Evolutionary conservation across 2,113 vertebrate species (phyloP).

Genomic region (Dasyprocta punctata): DNA sequence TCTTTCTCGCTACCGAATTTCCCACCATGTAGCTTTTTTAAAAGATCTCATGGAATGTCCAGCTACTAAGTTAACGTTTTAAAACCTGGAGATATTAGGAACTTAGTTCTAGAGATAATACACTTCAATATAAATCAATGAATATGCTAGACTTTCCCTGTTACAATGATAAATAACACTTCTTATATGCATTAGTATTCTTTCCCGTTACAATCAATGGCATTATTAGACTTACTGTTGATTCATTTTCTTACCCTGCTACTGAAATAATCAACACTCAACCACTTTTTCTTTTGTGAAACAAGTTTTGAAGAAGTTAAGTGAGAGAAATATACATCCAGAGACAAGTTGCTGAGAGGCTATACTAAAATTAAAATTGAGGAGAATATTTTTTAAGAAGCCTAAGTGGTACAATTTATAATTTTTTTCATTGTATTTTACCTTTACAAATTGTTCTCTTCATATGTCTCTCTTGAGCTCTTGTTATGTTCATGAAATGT

Average conservation of each 20-base stretch:
- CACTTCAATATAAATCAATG: neutral
- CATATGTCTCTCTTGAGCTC: neutral
- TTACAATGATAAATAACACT: neutral
- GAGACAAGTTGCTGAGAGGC: neutral
- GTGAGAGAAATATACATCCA: neutral
- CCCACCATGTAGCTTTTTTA: neutral
- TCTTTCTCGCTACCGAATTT: neutral
- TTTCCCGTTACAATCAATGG: neutral
- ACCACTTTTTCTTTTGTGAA: neutral
- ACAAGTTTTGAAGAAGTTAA: neutral
- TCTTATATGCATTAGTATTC: neutral
- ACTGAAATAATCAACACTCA: neutral
- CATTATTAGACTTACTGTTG: neutral
- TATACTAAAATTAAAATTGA: constrained; percentile 9
- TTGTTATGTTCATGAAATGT: neutral
- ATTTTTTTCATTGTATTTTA: neutral
- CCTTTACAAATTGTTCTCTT: neutral
- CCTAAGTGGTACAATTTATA: neutral
- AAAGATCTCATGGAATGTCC: neutral
- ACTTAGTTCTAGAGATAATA: neutral
- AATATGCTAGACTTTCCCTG: neutral
- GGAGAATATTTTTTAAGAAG: neutral
- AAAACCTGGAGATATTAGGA: neutral
- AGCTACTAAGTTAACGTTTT: neutral
- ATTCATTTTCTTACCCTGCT: neutral